Evolutionary conservation across 2,797 vertebrate genomes (phyloP), one percentile per base, ranked within the genome.

Genomic region (Atherinosoma microstoma): DNA sequence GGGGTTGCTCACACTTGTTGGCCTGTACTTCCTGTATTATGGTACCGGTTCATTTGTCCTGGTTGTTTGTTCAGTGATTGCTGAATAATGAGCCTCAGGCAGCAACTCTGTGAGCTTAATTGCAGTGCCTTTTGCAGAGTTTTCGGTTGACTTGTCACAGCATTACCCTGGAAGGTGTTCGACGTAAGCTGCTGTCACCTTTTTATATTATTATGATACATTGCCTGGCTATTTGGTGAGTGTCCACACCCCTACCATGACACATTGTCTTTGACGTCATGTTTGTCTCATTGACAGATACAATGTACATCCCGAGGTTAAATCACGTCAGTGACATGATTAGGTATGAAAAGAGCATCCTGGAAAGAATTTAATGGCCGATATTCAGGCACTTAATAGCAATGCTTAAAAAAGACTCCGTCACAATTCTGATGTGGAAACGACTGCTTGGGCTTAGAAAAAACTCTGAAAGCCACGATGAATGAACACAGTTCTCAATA

Each of bases 101-200:
- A 42, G 32, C 42, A 13, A 65, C 66, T 63, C 49, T 6, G 12
- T 40, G 13, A 24, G 63, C 64, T 10, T 62, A n/a, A 29, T 51
- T 75, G 49, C 30, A 4, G 30, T 51, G 67, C 32, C 67, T 45
- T 62, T 42, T 56, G 13, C 29, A 70, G 47, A 59, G 38, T 68
- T 74, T 75, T 72, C 58, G 65, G 15, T 64, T 75, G 70, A 84
- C 47, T 67, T 75, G 45, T 68, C 53, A 30, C n/a, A 58, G n/a
- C 34, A 58, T 8, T 40, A 53, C n/a, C 15, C 2, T 7, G 13
- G 3, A 34, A 60, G 6, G 34, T 59, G 9, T 72, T 69, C 30
- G 24, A 76, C 58, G 62, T 70, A 36, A 58, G 61, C 22, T 34
- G 62, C 57, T 64, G 65, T 62, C 74, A 73, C 20, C 7, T 18